Base-by-base conservation (phyloP, 2,888 invertebrate species). In the Antheraea assamensis region DNA sequence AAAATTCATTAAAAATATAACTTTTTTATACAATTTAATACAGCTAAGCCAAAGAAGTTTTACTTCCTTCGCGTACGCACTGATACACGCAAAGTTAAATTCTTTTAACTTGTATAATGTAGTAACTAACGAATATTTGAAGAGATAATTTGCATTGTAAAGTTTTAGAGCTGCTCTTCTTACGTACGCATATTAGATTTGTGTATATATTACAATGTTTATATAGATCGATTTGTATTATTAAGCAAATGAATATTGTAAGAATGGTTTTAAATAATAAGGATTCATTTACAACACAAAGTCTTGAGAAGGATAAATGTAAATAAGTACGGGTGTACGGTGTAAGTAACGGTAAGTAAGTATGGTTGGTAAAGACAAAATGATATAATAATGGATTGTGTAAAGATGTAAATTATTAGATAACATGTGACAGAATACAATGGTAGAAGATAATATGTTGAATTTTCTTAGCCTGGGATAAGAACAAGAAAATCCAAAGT, bases 71-170 rank as follows among this genome's bases (percentile, higher is more conserved):
- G n/a, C n/a, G n/a, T n/a, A n/a, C n/a, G n/a, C n/a, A n/a, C n/a
- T n/a, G n/a, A n/a, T n/a, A n/a, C n/a, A n/a, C n/a, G n/a, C n/a
- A n/a, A n/a, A n/a, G n/a, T n/a, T n/a, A n/a, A n/a, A n/a, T n/a
- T n/a, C n/a, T n/a, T 42, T 42, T 72, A 64, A 82, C 80, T 82
- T 83, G 80, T 82, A 83, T 83, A 83, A 84, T 80, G 80, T 80
- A 80, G 80, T 84, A 81, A 82, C 80, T 84, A 81, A 82, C 80
- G 79, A 87, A 84, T 81, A 79, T 83, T 82, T 78, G 77, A 82
- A 79, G 78, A 80, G 78, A 76, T 77, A 79, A 82, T 81, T 80
- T 80, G 80, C 77, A 78, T 78, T 79, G 79, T 76, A 79, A 80
- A 82, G 77, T 78, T 81, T 76, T 79, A n/a, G 21, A 76, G 75